These are phyloP conservation scores for Eupithecia vulgata DNA, from an alignment of 2,888 invertebrate species.

Conservation along the genomic window DNA sequence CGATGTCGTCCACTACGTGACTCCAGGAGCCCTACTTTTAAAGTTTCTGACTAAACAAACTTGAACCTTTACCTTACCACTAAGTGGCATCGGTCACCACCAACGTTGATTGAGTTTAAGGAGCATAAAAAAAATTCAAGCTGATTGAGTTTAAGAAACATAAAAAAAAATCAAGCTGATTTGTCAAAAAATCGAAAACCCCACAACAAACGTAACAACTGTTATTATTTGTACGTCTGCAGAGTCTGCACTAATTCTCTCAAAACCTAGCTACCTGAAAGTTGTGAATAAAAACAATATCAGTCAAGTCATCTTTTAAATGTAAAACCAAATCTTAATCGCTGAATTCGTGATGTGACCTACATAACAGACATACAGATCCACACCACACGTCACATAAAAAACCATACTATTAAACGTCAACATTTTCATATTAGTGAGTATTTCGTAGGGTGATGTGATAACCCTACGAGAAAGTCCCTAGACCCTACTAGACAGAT, in stretches of 20 bases:
- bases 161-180: not conserved
- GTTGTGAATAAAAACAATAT: not conserved
- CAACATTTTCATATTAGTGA: no score
- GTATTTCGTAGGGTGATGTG: no score
- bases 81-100: not conserved
- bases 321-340: no score
- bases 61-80: not conserved
- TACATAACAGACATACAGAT: no score
- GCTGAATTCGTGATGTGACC: no score
- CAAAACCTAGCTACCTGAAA: no score
- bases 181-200: not conserved
- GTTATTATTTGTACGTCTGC: not conserved
- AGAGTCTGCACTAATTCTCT: not conserved
- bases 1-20: conserved; percentile 16
- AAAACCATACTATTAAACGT: no score
- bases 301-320: no score
- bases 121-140: not conserved
- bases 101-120: not conserved
- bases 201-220: not conserved
- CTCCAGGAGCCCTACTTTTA: not conserved
- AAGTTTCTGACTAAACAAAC: not conserved
- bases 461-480: no score
- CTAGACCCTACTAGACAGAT: no score
- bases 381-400: no score
- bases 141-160: not conserved